phyloP scores from a whole-genome alignment of 2,113 vertebrate species.

The Marmota monax region DNA sequence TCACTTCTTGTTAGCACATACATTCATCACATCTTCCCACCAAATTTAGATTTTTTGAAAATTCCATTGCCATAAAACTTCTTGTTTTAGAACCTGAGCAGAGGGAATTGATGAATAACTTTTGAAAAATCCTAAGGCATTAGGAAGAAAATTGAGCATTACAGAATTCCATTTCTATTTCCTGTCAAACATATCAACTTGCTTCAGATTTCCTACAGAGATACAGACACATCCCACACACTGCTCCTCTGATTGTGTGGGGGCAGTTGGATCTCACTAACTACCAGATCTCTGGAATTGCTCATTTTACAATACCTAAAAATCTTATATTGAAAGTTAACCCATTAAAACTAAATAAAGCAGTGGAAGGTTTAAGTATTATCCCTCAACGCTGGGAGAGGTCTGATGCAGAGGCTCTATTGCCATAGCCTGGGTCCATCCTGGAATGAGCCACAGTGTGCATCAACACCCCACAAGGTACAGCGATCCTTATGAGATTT shows the following conservation, averaged over 20 bases:
- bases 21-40: neutral
- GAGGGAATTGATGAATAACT: slow-evolving; percentile 38
- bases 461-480: too few relatives aligned
- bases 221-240: neutral
- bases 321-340: slow-evolving; percentile 20
- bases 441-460: accelerated
- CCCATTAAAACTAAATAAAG: neutral
- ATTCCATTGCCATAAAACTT: neutral
- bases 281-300: neutral
- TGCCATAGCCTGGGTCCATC: neutral
- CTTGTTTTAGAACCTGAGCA: neutral
- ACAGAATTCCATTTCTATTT: slow-evolving; percentile 43
- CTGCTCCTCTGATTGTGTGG: neutral
- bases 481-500: neutral
- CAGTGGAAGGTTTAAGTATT: neutral
- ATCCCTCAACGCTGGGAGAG: neutral
- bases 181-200: slow-evolving; percentile 14
- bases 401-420: neutral
- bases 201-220: slow-evolving; percentile 29
- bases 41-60: slow-evolving; percentile 35
- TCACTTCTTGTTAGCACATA: neutral
- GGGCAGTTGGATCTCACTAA: neutral
- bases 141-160: neutral
- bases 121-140: slow-evolving; percentile 7
- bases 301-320: neutral